Evolutionary conservation across 2,888 invertebrate species (phyloP).

Genomic region (Agriopis marginaria): DNA sequence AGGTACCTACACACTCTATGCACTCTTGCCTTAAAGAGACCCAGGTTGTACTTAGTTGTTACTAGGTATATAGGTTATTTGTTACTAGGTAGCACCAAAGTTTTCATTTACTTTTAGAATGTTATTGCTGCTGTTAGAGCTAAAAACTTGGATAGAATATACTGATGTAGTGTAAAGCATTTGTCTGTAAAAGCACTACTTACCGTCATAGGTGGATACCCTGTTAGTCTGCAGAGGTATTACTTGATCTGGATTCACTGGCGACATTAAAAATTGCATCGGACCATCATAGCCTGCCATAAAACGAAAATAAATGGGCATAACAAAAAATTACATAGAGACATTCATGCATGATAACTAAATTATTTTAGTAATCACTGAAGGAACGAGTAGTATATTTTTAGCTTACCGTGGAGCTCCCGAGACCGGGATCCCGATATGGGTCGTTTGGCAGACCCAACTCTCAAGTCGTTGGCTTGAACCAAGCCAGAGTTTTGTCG

Average conservation of each 20-base stretch:
- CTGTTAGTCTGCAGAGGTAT: slow-evolving; percentile 86
- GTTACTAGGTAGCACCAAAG: too few relatives aligned
- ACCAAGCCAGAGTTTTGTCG: slow-evolving; percentile 94
- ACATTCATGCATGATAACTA: slow-evolving; percentile 60
- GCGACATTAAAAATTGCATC: slow-evolving; percentile 93
- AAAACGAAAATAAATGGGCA: slow-evolving; percentile 66
- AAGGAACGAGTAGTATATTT: slow-evolving; percentile 6
- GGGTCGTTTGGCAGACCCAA: slow-evolving; percentile 89
- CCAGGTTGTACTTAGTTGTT: too few relatives aligned
- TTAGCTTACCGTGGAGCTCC: slow-evolving; percentile 89
- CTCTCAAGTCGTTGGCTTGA: slow-evolving; percentile 93
- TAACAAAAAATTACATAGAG: slow-evolving; percentile 66
- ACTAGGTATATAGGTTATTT: too few relatives aligned
- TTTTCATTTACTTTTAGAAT: too few relatives aligned
- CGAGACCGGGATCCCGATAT: slow-evolving; percentile 88
- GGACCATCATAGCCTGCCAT: slow-evolving; percentile 93
- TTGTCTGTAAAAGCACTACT: slow-evolving; percentile 49
- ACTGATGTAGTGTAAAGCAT: slow-evolving; percentile 18
- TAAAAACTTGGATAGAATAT: too few relatives aligned
- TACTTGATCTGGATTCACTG: slow-evolving; percentile 93
- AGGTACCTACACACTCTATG: too few relatives aligned
- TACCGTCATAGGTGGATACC: slow-evolving; percentile 84
- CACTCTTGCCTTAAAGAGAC: too few relatives aligned
- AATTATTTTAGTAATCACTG: slow-evolving; percentile 35
- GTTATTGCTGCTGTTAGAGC: neutral